Conservation (phyloP, 2,888 invertebrate genomes). For the Carterocephalus palaemon region DNA sequence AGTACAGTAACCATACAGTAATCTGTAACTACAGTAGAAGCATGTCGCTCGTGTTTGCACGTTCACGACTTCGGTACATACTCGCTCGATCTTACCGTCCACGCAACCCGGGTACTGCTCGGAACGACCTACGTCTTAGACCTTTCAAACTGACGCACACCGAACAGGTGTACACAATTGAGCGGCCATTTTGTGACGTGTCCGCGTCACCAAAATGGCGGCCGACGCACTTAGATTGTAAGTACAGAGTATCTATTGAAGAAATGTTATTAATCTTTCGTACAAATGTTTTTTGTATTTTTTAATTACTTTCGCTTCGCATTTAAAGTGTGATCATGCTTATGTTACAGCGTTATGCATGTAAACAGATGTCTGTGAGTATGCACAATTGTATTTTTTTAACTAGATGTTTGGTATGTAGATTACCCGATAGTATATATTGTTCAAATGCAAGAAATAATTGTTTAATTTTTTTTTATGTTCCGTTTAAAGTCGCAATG, state of each 20-base stretch:
- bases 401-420: constrained; percentile 52
- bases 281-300: constrained; percentile 60
- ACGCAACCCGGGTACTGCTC: constrained; percentile 29
- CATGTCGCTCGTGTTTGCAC: constrained; percentile 41
- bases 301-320: constrained; percentile 68
- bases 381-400: constrained; percentile 72
- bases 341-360: constrained; percentile 76
- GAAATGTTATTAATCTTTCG: constrained; percentile 53
- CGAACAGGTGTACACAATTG: constrained; percentile 23
- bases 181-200: constrained; percentile 63
- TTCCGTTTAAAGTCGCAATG: constrained; percentile 45
- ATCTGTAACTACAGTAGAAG: constrained; percentile 28
- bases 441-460: constrained; percentile 31
- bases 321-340: constrained; percentile 76
- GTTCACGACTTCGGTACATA: constrained; percentile 40
- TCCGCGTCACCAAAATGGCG: constrained; percentile 58
- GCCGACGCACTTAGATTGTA: constrained; percentile 59
- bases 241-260: constrained; percentile 65
- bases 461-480: constrained; percentile 34
- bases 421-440: constrained; percentile 52
- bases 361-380: constrained; percentile 73
- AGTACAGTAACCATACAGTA: constrained; percentile 29
- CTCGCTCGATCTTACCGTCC: constrained; percentile 32
- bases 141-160: constrained; percentile 45
- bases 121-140: constrained; percentile 40